Base-by-base conservation (phyloP, 2,113 vertebrate species). In the Perca schrenkii region DNA sequence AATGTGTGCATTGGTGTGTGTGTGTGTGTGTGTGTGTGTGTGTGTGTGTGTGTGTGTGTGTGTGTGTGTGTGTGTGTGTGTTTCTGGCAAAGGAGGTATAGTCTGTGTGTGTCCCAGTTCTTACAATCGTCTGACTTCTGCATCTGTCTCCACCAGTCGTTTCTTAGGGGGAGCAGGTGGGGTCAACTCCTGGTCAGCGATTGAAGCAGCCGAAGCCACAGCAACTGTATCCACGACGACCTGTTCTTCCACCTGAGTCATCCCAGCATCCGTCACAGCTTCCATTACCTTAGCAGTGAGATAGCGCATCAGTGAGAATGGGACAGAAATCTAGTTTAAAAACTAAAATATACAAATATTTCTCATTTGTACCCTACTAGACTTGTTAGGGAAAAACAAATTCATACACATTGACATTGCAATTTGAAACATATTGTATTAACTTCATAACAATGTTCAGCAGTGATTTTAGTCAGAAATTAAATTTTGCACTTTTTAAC, bases 91-190 rank as follows among this genome's bases (percentile, higher is more conserved):
- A 10, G 12, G 40, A 28, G 19, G 34, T 57, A 1, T 0, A 14
- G 36, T 52, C 36, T 34, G 56, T 12, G 17, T 46, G 53, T 16
- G 43, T 52, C 31, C 21, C 8, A 3, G 47, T 53, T 85, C 97
- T 94, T 95, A 99, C 98, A 90, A 95, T 95, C 93, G 96, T 93
- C 94, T 96, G 75, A 94, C 93, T 92, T 97, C 97, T 1, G 70
- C 65, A 16, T 98, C 97, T 0, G 94, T 93, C 16, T 96, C 96
- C 81, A 97, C 84, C 93, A 98, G 96, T 40, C 96, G 96, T 94
- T 96, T 98, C 94, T 97, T 99, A 0, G 96, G 95, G 0, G 96
- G 97, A 31, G 97, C 96, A 0, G 97, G 96, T 5, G 95, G 95
- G 0, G 93, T 94, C 8, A 97, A 47, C 8, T 98, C 97, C 75